Base-by-base conservation (phyloP, 2,888 invertebrate species). In the Parapristionchus giblindavisi region DNA sequence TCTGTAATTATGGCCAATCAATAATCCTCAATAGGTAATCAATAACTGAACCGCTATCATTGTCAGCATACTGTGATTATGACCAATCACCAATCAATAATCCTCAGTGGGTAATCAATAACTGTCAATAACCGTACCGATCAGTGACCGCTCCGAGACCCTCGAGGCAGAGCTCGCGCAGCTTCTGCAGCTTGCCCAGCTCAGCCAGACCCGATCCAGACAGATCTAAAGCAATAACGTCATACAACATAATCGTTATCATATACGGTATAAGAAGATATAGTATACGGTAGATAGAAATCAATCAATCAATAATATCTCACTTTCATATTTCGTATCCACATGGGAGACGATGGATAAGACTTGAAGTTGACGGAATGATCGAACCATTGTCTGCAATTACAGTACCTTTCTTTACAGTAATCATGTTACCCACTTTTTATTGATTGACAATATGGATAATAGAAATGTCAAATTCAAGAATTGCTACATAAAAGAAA, bases 161-260 rank as follows among this genome's bases (percentile, higher is more conserved):
- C 60, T 84, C 84, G 3, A 84, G 76, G 71, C 79, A 77, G 14
- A 84, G 77, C 3, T 72, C 73, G 8, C 73, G 43, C 24, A 83
- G 76, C 11, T 65, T 58, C 6, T 60, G 60, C 38, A 82, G 75
- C 24, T 77, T 77, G 63, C 54, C 71, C 77, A 77, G 60, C 40
- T 77, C 71, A 14, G 40, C 73, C 65, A 73, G 70, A n/a, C 78
- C 78, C 14, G 34, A 36, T 5, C 76, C 76, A 8, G 78, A 71
- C 11, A 79, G 75, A 24, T 65, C 80, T 80, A 65, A 65, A 76
- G 58, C 8, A 58, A 58, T 11, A 8, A 21, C 58, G 14, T 58
- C n/a, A n/a, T 21, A 65, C 40, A 29, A 43, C 1, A 63, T 34
- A 3, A 24, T 60, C 5, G 8, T 21, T 60, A 6, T 54, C 27